A percentile compares a stretch with the other conserved stretches of the same genome.
Evolutionary conservation across 2,113 vertebrate species (phyloP).

Genomic region (Brienomyrus longianalis): DNA sequence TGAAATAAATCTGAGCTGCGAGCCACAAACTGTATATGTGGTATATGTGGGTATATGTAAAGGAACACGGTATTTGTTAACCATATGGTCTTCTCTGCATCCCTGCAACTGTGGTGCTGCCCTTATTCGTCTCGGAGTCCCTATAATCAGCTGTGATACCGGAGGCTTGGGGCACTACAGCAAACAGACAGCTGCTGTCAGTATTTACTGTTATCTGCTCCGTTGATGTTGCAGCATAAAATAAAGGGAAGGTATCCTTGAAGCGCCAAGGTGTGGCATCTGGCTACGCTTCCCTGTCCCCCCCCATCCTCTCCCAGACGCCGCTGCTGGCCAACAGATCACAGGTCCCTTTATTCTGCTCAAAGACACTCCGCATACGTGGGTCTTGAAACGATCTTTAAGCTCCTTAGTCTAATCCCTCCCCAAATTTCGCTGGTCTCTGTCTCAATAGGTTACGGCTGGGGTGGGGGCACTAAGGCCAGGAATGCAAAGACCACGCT

Average conservation of each 20-base stretch:
- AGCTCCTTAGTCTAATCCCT: not conserved
- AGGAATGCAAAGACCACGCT: not conserved
- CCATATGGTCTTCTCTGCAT: not conserved
- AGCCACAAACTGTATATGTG: no score
- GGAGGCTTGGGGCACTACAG: not conserved
- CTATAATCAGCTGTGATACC: not conserved
- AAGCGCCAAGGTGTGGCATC: not conserved
- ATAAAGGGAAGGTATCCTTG: not conserved
- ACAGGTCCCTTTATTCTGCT: not conserved
- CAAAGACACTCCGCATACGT: not conserved
- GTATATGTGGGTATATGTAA: not conserved
- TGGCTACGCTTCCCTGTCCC: not conserved
- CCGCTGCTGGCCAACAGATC: not conserved
- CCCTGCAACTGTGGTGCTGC: not conserved
- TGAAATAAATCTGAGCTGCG: no score
- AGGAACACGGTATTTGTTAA: not conserved
- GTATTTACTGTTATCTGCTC: not conserved
- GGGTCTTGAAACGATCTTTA: not conserved
- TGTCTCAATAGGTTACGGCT: not conserved
- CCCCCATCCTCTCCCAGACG: not conserved
- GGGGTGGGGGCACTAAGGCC: not conserved
- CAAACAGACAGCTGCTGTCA: not conserved
- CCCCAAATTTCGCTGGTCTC: not conserved
- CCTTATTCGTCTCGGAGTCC: not conserved
- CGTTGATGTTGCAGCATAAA: not conserved